phyloP scores from a whole-genome alignment of 1,140 invertebrate species.

The Lethocerus indicus region DNA sequence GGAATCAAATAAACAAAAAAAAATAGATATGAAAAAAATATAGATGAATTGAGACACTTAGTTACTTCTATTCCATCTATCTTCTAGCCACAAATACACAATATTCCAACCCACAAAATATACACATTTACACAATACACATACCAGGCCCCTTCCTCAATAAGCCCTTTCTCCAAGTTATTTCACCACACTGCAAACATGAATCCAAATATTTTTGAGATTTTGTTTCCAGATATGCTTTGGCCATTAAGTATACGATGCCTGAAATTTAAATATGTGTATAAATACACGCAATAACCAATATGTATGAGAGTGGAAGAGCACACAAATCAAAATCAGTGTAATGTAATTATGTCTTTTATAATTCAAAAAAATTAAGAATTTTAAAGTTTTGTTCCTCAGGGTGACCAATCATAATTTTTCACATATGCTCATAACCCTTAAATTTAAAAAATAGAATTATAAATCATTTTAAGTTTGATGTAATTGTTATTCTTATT shows the following conservation, averaged over 20 bases:
- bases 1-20: no score
- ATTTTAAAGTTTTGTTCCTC: background rate
- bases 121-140: background rate
- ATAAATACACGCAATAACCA: background rate
- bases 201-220: constrained; percentile 55
- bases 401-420: no score
- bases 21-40: no score
- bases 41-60: no score
- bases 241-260: constrained; percentile 61
- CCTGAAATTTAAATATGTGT: constrained; percentile 26
- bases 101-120: background rate
- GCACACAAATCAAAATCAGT: background rate
- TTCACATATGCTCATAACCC: no score
- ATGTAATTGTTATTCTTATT: no score
- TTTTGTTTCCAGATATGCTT: constrained; percentile 55
- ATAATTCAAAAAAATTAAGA: background rate
- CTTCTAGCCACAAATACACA: no score
- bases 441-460: no score
- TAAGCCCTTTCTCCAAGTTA: constrained; percentile 64
- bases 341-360: background rate
- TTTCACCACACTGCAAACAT: constrained; percentile 46
- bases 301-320: no score
- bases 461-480: no score
- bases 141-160: constrained; percentile 56
- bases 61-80: no score